Conservation (phyloP, 2,888 invertebrate genomes). For the Brachylomia viminalis region DNA sequence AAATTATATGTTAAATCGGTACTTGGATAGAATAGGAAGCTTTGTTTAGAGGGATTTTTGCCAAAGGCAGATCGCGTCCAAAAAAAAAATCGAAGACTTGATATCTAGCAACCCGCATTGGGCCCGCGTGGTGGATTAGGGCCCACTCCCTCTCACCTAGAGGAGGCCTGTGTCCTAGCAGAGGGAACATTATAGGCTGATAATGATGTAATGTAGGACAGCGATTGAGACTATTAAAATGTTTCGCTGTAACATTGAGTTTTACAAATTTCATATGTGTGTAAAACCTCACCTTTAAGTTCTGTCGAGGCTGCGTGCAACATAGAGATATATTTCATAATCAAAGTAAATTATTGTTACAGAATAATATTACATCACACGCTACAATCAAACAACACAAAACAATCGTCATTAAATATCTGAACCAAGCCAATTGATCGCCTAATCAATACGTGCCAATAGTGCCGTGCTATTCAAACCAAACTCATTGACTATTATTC, state of each 20-base stretch:
- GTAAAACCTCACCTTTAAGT: constrained; percentile 86
- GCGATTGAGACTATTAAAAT: background rate
- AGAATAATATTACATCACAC: constrained; percentile 57
- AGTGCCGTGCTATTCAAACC: constrained; percentile 62
- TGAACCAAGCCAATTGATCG: constrained; percentile 70
- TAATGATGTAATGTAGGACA: too few relatives aligned
- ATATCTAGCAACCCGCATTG: too few relatives aligned
- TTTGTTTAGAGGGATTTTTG: background rate
- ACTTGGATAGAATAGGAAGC: background rate
- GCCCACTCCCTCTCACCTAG: too few relatives aligned
- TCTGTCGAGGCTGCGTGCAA: constrained; percentile 90
- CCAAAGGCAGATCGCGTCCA: too few relatives aligned
- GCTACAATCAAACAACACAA: constrained; percentile 70
- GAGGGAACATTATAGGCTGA: too few relatives aligned
- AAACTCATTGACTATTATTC: constrained; percentile 45
- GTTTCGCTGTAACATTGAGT: background rate
- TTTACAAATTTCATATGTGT: background rate
- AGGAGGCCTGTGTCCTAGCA: too few relatives aligned
- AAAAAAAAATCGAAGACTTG: too few relatives aligned
- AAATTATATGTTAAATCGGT: constrained; percentile 29
- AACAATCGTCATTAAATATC: constrained; percentile 63
- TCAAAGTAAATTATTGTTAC: constrained; percentile 76
- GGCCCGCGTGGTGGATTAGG: too few relatives aligned
- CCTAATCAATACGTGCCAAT: constrained; percentile 65
- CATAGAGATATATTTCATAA: constrained; percentile 87